A percentile compares a stretch with the other conserved stretches of the same genome.
phyloP scores from a whole-genome alignment of 2,888 invertebrate genomes.

The Trisateles emortualis region DNA sequence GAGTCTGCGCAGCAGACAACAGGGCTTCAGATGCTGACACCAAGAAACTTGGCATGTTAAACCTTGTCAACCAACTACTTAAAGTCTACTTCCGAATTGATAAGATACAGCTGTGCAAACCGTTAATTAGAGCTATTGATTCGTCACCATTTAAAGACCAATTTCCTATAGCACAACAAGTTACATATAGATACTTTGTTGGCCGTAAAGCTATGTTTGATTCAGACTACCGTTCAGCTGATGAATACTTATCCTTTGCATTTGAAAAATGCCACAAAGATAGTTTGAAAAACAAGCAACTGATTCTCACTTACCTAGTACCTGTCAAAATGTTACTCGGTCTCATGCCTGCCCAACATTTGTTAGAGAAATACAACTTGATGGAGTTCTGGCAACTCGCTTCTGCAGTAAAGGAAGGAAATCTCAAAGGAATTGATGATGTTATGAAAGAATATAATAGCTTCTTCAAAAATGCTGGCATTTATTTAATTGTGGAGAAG shows the following conservation, averaged over 20 bases:
- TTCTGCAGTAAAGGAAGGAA: conserved; percentile 95
- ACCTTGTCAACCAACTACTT: conserved; percentile 98
- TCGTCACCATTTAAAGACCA: conserved; percentile 95
- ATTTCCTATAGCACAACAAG: conserved; percentile 96
- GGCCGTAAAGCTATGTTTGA: conserved; percentile 99
- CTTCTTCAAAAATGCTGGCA: conserved; percentile 98
- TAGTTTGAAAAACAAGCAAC: conserved; percentile 94
- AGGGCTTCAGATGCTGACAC: conserved; percentile 96
- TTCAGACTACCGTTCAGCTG: conserved; percentile 97
- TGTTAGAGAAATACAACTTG: conserved; percentile 96
- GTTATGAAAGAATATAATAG: conserved; percentile 95
- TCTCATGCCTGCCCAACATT: conserved; percentile 94
- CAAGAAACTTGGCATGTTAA: conserved; percentile 98
- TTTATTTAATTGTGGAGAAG: conserved; percentile 98
- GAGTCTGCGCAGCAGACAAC: conserved; percentile 98
- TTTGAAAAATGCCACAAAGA: conserved; percentile 95
- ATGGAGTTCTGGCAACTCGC: conserved; percentile 96
- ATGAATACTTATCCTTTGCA: conserved; percentile 96
- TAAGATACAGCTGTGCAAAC: conserved; percentile 95
- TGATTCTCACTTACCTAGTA: conserved; percentile 97
- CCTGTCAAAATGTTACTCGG: conserved; percentile 99
- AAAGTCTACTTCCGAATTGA: conserved; percentile 97
- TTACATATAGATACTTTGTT: conserved; percentile 98
- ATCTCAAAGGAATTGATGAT: conserved; percentile 93
- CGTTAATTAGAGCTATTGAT: conserved; percentile 98